Evolutionary conservation across 2,888 invertebrate genomes (phyloP).

Genomic region (Criorhina ranunculi): DNA sequence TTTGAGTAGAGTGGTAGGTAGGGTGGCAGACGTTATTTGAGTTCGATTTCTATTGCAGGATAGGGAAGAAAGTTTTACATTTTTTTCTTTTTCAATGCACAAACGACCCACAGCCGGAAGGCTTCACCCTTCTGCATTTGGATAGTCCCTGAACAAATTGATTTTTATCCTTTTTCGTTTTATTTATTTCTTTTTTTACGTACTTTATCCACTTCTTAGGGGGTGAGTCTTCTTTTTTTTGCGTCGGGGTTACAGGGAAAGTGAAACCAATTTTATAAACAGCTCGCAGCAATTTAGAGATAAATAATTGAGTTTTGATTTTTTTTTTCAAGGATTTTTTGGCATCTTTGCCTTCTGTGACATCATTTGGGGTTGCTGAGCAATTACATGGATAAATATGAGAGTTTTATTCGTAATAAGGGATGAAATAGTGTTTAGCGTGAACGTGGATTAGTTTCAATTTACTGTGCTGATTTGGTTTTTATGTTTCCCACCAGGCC

Average conservation of each 20-base stretch:
- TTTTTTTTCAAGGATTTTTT: slow-evolving; percentile 45
- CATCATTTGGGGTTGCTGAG: slow-evolving; percentile 21
- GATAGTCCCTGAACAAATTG: slow-evolving; percentile 64
- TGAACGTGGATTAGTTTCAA: slow-evolving; percentile 50
- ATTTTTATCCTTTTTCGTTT: slow-evolving; percentile 57
- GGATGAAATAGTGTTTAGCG: slow-evolving; percentile 40
- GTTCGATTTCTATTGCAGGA: slow-evolving; percentile 46
- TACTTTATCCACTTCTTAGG: slow-evolving; percentile 2
- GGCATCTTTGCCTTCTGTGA: slow-evolving; percentile 5
- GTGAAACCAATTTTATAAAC: slow-evolving; percentile 72
- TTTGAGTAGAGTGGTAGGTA: background rate
- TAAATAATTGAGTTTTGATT: slow-evolving; percentile 72
- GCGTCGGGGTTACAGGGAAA: slow-evolving; percentile 32
- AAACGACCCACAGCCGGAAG: slow-evolving; percentile 40
- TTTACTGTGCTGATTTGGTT: slow-evolving; percentile 33
- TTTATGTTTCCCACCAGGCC: background rate
- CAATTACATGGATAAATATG: slow-evolving; percentile 61
- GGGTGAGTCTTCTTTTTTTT: slow-evolving; percentile 27
- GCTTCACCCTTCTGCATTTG: slow-evolving; percentile 64
- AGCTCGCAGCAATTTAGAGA: slow-evolving; percentile 68
- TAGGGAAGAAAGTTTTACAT: slow-evolving; percentile 37
- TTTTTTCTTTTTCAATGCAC: slow-evolving; percentile 39
- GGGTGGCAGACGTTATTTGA: slow-evolving; percentile 21
- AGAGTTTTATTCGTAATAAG: slow-evolving; percentile 44
- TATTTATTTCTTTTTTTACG: slow-evolving; percentile 8